phyloP scores from a whole-genome alignment of 2,888 invertebrate genomes.

The Tipula lateralis region DNA sequence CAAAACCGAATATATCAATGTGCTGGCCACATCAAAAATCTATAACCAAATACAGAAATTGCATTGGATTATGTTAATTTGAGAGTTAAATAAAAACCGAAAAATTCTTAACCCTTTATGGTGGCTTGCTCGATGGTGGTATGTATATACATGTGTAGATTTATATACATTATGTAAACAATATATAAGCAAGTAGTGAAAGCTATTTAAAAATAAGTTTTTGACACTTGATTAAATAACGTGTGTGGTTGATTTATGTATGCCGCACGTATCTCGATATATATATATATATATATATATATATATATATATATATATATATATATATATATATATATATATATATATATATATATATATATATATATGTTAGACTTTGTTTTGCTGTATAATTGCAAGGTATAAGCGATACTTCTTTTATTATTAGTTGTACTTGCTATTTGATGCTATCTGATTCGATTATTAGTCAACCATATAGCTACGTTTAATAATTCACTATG shows the following conservation, averaged over 20 bases:
- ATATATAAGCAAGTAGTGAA: neutral
- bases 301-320: neutral
- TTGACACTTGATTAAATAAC: neutral
- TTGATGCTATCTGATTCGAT: no score
- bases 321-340: no score
- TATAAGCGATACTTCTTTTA: no score
- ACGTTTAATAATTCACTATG: no score
- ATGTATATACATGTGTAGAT: no score
- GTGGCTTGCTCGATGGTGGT: neutral
- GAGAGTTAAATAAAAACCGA: neutral
- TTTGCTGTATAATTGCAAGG: no score
- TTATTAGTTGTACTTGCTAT: no score
- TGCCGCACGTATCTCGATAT: neutral
- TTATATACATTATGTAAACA: neutral
- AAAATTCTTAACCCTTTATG: neutral
- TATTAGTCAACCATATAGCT: no score
- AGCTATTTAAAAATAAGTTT: neutral
- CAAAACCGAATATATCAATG: neutral
- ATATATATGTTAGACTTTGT: no score
- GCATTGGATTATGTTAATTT: slow-evolving; percentile 24
- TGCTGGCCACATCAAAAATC: neutral
- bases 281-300: neutral
- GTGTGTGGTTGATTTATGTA: neutral
- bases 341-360: no score
- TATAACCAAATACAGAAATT: neutral